Evolutionary conservation across 2,888 invertebrate species (phyloP).

Genomic region (Spicauda simplicius): DNA sequence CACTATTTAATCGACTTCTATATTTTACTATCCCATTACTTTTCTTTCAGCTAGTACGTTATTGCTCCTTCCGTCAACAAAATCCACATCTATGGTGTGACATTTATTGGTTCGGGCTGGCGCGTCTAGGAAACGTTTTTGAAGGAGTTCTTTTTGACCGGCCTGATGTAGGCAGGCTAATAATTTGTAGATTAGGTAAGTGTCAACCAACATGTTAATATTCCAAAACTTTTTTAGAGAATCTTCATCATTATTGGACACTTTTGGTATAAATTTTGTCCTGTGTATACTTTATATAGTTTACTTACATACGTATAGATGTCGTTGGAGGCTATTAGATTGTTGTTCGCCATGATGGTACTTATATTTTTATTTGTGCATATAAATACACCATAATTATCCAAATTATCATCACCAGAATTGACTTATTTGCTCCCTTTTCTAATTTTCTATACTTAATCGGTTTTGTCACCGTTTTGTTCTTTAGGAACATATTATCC

Average conservation of each 20-base stretch:
- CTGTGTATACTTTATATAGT: neutral
- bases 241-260: neutral
- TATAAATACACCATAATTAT: neutral
- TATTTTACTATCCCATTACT: neutral
- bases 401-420: too few relatives aligned
- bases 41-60: conserved; percentile 87
- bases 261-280: neutral
- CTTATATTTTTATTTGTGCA: neutral
- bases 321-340: neutral
- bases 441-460: too few relatives aligned
- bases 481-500: too few relatives aligned
- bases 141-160: conserved; percentile 85
- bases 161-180: conserved; percentile 86
- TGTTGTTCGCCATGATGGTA: neutral
- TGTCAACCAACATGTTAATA: neutral
- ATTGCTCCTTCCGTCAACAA: conserved; percentile 89
- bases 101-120: conserved; percentile 86
- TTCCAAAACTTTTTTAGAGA: neutral
- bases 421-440: too few relatives aligned
- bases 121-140: conserved; percentile 86
- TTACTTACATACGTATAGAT: neutral
- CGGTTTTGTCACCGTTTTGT: too few relatives aligned
- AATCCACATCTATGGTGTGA: conserved; percentile 88
- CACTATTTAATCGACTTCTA: too few relatives aligned
- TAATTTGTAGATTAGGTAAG: conserved; percentile 88